Percentiles rank a stretch among this genome's conserved stretches.
These are phyloP conservation scores for Siniperca obscura DNA, from an alignment of 2,797 vertebrate species.

Conservation along the genomic window DNA sequence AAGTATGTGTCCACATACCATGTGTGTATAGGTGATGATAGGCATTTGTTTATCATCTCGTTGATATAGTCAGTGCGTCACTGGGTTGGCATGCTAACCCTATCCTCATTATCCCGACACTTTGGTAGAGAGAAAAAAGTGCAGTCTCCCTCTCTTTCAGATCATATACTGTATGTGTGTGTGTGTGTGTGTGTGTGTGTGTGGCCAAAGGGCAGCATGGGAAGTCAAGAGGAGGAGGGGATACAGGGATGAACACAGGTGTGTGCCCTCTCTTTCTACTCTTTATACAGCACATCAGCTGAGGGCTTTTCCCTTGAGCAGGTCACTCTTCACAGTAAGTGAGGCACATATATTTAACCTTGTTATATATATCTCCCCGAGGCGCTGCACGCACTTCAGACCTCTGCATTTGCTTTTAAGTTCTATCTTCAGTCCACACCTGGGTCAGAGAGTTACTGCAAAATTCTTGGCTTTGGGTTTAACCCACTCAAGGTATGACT, in stretches of 20 bases:
- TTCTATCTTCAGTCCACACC: conserved; percentile 9
- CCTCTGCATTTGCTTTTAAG: conserved; percentile 13
- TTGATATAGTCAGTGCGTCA: neutral
- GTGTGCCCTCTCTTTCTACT: conserved; percentile 55
- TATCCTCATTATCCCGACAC: conserved; percentile 20
- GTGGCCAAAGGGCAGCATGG: conserved; percentile 4
- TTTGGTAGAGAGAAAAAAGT: neutral
- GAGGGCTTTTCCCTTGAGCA: conserved; percentile 53
- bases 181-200: neutral
- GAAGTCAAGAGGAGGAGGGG: conserved; percentile 40
- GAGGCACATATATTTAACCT: conserved; percentile 40
- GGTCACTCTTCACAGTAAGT: conserved; percentile 65
- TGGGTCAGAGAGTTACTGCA: conserved; percentile 10
- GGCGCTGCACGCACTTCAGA: conserved; percentile 31
- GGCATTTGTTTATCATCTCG: neutral
- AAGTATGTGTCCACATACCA: neutral
- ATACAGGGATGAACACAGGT: conserved; percentile 57
- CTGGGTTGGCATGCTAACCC: neutral
- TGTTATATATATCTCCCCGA: conserved; percentile 30
- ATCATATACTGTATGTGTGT: conserved; percentile 3
- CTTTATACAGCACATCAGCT: conserved; percentile 45
- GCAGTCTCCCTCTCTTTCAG: neutral
- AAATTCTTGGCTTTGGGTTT: conserved; percentile 10
- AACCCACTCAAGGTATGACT: conserved; percentile 3
- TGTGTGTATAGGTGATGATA: neutral